Evolutionary conservation across 2,888 invertebrate species (phyloP), one percentile per base, ranked within the genome.

Genomic region (Ashinkailepas kermadecensis): DNA sequence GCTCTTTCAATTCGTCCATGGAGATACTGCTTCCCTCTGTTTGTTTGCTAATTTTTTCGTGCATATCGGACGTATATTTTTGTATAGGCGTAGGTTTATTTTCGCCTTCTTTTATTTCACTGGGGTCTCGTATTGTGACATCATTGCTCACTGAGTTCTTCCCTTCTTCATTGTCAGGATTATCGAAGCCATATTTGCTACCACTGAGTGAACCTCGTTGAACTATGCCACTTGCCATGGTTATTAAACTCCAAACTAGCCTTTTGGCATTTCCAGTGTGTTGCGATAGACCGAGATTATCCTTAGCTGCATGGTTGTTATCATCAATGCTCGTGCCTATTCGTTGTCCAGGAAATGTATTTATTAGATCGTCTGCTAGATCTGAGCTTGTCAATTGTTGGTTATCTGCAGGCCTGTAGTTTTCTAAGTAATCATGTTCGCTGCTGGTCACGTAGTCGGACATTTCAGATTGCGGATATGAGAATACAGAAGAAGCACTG

Each of bases 181-280:
- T 39, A 39, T 39, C 39, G 59, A 59, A 15, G 59, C 7, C 15
- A 59, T 4, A 0, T 59, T 59, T 13, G 59, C 2, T 7, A 59
- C 59, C 39, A 15, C 59, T 59, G 12, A 15, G 12, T 59, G 59
- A 59, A 59, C 59, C 15, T 15, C 23, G 74, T 21, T 21, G 21
- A 54, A 74, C 74, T 56, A 74, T 74, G 18, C 74, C 74, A 56
- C 74, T 74, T 18, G 74, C 74, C 74, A 74, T 74, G 2, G 74
- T 21, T 74, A 74, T 56, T 18, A 74, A 56, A 56, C 74, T 74
- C 74, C 74, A 74, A 21, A 56, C 74, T 11, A 74, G 8, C 9
- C 56, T 74, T 18, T 54, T 54, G 56, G 74, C 74, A 11, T 56
- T 56, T 25, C 39, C 15, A 12, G 15, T 56, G 10, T 56, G 3